Base-by-base conservation (phyloP, 1,140 invertebrate species). In the Drosophila triauraria region DNA sequence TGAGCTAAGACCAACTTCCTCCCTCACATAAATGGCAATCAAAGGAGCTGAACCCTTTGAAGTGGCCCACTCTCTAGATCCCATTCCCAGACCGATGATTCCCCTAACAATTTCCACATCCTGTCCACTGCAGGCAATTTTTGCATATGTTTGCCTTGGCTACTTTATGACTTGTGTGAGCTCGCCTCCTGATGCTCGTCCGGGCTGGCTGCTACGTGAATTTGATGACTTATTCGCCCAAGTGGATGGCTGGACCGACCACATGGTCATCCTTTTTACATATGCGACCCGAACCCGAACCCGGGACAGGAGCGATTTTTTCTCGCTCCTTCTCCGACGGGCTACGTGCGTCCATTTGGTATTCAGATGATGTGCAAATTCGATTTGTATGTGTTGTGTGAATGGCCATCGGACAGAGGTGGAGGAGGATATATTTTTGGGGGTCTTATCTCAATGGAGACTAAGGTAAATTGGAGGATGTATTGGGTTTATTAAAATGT, bases 351-450 rank as follows among this genome's bases (percentile, higher is more conserved):
- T 74, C 64, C 82, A 92, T 92, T 92, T 92, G 91, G 86, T 92
- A 92, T 92, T 92, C 91, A 92, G 91, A 92, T 92, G 91, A 92
- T 92, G 91, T 92, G 91, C 91, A 88, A 88, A 92, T 91, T 92
- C 82, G 79, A 80, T 92, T 91, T 91, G 85, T 84, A 78, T 91
- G 80, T 87, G 80, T 84, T 88, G 70, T 91, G 79, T 75, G 62
- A 76, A 67, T 69, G 60, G 64, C 57, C 25, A n/a, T 67, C 7
- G 61, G 61, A 3, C 27, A 50, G 12, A 8, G 53, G 4, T 62
- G 76, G 81, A 30, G 63, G 25, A 10, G n/a, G 13, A 40, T 2
- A 15, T 10, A 68, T 20, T 20, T 20, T 20, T 20, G 10, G 61
- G 38, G 17, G 4, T 47, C 10, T 15, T 43, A 2, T 8, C 15